Evolutionary conservation across 2,113 vertebrate species (phyloP).

Genomic region (Uropsilus gracilis): DNA sequence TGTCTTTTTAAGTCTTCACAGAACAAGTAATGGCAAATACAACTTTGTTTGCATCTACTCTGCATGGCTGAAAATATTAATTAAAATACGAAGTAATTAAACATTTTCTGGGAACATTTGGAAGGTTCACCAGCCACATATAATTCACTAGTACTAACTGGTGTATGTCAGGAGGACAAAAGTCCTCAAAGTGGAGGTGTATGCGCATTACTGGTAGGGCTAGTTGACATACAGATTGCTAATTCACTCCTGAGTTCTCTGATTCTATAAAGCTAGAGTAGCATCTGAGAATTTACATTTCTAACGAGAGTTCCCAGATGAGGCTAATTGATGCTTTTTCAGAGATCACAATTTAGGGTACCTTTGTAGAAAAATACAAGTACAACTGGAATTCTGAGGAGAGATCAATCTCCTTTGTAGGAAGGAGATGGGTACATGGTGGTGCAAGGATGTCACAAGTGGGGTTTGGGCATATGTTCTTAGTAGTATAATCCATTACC

Average conservation of each 20-base stretch:
- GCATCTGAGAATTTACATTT: neutral
- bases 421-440: neutral
- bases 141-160: neutral
- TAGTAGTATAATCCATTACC: too few relatives aligned
- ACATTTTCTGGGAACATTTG: neutral
- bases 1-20: neutral
- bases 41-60: neutral
- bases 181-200: rapidly evolving
- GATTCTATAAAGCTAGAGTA: neutral
- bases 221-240: neutral
- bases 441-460: rapidly evolving
- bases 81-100: neutral
- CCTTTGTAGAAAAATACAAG: neutral
- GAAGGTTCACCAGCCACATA: neutral
- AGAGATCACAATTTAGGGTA: neutral
- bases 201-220: too few relatives aligned
- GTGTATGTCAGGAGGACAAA: neutral
- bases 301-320: neutral
- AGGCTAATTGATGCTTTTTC: neutral
- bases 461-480: neutral
- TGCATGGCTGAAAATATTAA: neutral
- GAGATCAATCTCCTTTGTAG: neutral
- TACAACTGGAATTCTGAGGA: neutral
- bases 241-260: neutral
- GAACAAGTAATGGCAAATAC: neutral